Conservation (phyloP, 2,113 vertebrate species). For the Vulpes ferrilata region DNA sequence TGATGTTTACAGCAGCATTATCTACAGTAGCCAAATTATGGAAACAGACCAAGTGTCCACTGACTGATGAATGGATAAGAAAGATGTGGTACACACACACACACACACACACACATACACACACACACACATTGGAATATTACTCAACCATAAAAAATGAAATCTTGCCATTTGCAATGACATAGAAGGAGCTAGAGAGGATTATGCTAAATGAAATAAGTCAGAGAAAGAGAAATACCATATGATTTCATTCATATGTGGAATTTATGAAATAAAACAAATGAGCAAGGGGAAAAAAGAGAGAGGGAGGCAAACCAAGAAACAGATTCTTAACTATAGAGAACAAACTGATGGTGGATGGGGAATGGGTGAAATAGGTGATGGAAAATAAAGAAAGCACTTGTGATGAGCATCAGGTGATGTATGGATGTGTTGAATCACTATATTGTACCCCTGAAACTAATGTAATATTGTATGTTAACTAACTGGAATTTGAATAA, state of each 20-base stretch:
- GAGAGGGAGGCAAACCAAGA: neutral
- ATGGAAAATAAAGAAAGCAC: neutral
- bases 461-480: neutral
- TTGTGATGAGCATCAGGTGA: neutral
- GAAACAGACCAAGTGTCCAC: neutral
- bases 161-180: neutral
- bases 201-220: neutral
- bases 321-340: neutral
- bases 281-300: neutral
- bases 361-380: neutral
- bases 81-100: neutral
- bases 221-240: neutral
- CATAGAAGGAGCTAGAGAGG: neutral
- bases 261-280: neutral
- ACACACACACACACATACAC: no score
- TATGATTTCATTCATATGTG: neutral
- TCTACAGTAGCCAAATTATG: neutral
- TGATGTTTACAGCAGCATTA: neutral
- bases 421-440: neutral
- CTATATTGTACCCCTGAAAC: neutral
- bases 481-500: neutral
- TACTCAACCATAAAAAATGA: neutral
- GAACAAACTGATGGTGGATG: neutral
- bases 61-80: neutral
- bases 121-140: neutral